These are phyloP conservation scores for Thunnus thynnus DNA, from an alignment of 2,113 vertebrate genomes.

Conservation along the genomic window DNA sequence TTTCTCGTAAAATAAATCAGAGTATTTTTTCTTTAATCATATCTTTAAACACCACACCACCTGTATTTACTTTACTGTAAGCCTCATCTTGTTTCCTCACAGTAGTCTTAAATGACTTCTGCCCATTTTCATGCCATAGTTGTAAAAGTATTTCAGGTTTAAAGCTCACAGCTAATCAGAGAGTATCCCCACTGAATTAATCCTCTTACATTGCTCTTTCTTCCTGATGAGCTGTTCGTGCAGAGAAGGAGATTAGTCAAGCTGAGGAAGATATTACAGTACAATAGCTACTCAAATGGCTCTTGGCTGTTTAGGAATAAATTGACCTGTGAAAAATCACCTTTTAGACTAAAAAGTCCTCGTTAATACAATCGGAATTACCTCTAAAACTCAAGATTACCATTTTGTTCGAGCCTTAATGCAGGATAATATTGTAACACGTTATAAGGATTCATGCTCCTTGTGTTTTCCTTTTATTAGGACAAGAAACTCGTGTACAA, in stretches of 20 bases:
- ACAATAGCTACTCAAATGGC: slow-evolving; percentile 9
- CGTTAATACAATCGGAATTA: neutral
- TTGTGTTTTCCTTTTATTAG: neutral
- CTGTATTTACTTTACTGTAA: neutral
- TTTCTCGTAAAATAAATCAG: neutral
- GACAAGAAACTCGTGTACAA: neutral
- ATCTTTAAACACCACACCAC: neutral
- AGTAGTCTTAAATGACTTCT: neutral
- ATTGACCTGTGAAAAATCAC: slow-evolving; percentile 25
- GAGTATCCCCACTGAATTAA: slow-evolving; percentile 46
- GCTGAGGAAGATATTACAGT: slow-evolving; percentile 32
- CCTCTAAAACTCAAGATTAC: neutral
- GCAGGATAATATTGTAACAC: neutral
- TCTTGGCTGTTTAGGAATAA: slow-evolving; percentile 15
- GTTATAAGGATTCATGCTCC: neutral
- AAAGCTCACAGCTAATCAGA: slow-evolving; percentile 47
- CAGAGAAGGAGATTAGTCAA: slow-evolving; percentile 58
- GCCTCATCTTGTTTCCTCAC: neutral
- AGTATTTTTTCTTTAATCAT: neutral
- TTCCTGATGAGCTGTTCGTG: slow-evolving; percentile 45
- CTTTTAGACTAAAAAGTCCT: neutral
- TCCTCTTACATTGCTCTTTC: slow-evolving; percentile 43
- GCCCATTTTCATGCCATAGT: neutral
- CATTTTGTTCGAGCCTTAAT: neutral
- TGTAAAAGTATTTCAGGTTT: slow-evolving; percentile 25